Base-by-base conservation (phyloP, 2,888 invertebrate species). In the Candidula unifasciata region DNA sequence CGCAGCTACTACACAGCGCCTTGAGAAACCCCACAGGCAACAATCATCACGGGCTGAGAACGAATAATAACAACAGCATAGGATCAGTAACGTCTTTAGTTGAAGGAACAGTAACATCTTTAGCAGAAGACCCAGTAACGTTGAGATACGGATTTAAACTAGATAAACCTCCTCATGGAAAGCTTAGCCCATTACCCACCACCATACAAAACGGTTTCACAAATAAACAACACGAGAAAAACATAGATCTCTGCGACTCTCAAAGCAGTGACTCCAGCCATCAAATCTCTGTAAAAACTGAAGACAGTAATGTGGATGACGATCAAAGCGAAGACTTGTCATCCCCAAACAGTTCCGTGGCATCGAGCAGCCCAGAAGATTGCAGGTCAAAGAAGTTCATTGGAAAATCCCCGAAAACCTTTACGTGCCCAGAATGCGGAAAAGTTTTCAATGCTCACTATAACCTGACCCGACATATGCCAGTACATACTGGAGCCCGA, bases 401-500 rank as follows among this genome's bases (percentile, higher is more conserved):
- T 10, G 84, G 85, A n/a, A 92, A 92, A 86, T 86, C 89, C 2
- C 90, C 89, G 77, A 98, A 98, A 93, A 97, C 97, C 80, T 99
- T 98, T 94, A 97, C 97, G 16, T 99, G 99, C 91, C 96, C 96
- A 0, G 98, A 99, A 90, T 99, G 99, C 92, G 99, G 98, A 0
- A 99, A 99, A 94, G 96, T 98, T 1, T 99, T 99, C 95, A 99
- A 98, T 93, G 99, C 99, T 0, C 99, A 99, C 93, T 99, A 99
- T 94, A 99, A 99, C 93, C 95, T 99, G 35, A 99, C 99, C 1
- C 95, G 99, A 85, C 99, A 99, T 94, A 99, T 99, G 99, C 99
- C 99, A 0, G 99, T 99, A 0, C 99, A 99, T 94, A 99, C 99
- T 0, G 98, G 98, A 0, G 98, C 98, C 0, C 94, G 99, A n/a